These are phyloP conservation scores for Lepidurus arcticus DNA, from an alignment of 1,140 invertebrate genomes.

Conservation along the genomic window DNA sequence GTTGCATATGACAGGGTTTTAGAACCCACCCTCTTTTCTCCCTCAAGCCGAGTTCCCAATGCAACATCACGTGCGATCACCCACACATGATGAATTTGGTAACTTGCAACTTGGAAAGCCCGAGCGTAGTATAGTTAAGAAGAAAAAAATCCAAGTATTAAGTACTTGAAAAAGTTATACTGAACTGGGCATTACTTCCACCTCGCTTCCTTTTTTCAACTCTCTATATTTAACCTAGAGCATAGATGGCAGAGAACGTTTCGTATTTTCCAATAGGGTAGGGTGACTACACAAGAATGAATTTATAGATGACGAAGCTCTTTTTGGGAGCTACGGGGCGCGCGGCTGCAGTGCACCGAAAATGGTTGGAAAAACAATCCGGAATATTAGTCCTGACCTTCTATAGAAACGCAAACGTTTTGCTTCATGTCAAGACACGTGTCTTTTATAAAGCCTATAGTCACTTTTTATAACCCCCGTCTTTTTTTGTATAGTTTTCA, in stretches of 20 bases:
- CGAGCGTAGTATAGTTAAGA: no score
- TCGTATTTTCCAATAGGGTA: neutral
- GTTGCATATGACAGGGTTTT: neutral
- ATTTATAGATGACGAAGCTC: constrained; percentile 6
- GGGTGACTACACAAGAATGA: neutral
- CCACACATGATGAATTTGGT: neutral
- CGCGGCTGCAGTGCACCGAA: no score
- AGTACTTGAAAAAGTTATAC: no score
- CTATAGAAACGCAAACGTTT: neutral
- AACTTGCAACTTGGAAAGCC: no score
- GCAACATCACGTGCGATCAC: neutral
- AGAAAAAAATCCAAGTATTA: no score
- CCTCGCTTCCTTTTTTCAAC: no score
- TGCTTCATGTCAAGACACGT: neutral
- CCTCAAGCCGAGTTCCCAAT: neutral
- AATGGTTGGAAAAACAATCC: no score
- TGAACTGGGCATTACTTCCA: no score
- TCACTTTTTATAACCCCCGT: neutral
- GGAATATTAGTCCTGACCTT: no score
- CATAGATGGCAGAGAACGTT: no score
- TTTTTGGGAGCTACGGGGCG: neutral
- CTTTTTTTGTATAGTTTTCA: neutral
- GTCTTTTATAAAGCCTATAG: neutral
- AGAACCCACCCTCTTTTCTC: neutral
- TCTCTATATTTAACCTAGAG: no score